Percentiles rank a stretch among this genome's conserved stretches.
Conservation (phyloP, 2,797 vertebrate genomes). For the Gallinago solitaria region DNA sequence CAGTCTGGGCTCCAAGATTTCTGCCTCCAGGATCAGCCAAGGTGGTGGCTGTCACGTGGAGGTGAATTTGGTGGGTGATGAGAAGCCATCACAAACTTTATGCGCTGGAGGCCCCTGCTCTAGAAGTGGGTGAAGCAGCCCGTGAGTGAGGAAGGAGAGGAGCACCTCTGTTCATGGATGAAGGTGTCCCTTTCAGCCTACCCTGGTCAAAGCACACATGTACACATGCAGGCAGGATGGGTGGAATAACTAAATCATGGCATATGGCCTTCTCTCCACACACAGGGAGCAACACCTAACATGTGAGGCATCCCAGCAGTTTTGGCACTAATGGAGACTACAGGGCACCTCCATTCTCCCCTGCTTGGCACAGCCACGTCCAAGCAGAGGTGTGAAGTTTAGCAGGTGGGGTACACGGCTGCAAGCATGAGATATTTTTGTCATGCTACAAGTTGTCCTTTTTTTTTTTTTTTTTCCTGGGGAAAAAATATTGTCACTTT, state of each 20-base stretch:
- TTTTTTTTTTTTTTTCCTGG: constrained; percentile 40
- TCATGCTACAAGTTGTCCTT: constrained; percentile 26
- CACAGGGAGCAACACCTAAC: not conserved
- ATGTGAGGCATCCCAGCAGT: not conserved
- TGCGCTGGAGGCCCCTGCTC: not conserved
- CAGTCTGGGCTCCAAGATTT: not conserved
- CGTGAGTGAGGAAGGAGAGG: not conserved
- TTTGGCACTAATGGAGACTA: not conserved
- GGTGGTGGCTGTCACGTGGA: not conserved
- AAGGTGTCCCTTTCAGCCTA: not conserved
- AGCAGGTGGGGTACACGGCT: not conserved
- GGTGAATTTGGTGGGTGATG: not conserved
- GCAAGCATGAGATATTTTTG: constrained; percentile 29
- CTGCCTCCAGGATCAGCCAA: not conserved
- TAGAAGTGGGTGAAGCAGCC: not conserved
- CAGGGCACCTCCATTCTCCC: not conserved
- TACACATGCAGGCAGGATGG: accelerated
- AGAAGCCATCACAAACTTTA: not conserved
- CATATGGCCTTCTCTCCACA: not conserved
- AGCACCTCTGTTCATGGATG: not conserved
- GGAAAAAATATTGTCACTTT: constrained; percentile 77
- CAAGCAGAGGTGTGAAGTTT: constrained; percentile 3
- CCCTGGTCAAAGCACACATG: not conserved
- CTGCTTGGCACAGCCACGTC: not conserved
- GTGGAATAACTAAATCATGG: not conserved